Base-by-base conservation (phyloP, 2,888 invertebrate species). In the Cryptocephalus moraei region DNA sequence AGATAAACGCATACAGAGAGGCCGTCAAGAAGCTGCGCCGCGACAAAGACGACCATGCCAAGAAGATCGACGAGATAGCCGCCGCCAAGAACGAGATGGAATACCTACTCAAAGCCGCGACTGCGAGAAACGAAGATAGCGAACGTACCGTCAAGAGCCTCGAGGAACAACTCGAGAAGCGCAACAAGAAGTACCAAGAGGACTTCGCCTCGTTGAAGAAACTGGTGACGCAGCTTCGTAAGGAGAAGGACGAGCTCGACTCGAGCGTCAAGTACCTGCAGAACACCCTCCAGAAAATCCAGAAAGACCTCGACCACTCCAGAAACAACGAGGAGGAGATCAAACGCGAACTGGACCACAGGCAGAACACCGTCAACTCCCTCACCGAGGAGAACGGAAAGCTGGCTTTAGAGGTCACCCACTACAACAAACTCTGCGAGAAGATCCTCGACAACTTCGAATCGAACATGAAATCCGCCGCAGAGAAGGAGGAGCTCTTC, bases 271-370 rank as follows among this genome's bases (percentile, higher is more conserved):
- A 55, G 32, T 66, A 65, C 56, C 51, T 68, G n/a, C 62, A 68
- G 55, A 64, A 61, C 6, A 67, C 61, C 45, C 47, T 58, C 0
- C 58, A 63, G 41, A 67, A 64, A 50, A 41, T 67, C 31, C 59
- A 63, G 32, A 52, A 50, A 12, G 66, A 65, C 47, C 52, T 69
- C 32, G 56, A 67, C 45, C 50, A 56, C 11, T 47, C 61, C 2
- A 57, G 62, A 47, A 50, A 57, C 50, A 49, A 53, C 11, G 61
- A 62, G 54, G 54, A 57, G 55, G 48, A 50, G 39, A 11, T 45
- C 1, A 42, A 42, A 10, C 51, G 52, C 34, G 9, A 22, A 10
- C 39, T 56, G 14, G 22, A 4, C 6, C 22, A 22, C 3, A 22
- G 6, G 3, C 22, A 22, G 6, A 22, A 22, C 22, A 22, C 22